These are phyloP conservation scores for Perizoma flavofasciatum DNA, from an alignment of 2,888 invertebrate species.

Conservation along the genomic window DNA sequence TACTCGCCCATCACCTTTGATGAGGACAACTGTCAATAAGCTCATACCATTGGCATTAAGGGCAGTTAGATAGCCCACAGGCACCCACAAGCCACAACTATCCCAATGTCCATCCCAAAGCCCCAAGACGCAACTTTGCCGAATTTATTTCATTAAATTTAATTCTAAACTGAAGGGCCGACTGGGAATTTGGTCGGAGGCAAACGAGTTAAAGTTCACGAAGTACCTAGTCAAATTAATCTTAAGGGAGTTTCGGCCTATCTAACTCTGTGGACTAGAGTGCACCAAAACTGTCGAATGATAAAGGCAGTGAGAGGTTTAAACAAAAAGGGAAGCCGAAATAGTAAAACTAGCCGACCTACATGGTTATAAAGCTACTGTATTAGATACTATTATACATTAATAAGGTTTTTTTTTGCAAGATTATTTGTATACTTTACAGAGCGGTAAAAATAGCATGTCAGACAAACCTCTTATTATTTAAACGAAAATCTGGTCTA, in stretches of 20 bases:
- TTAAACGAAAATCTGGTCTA: too few relatives aligned
- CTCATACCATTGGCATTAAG: slow-evolving; percentile 20
- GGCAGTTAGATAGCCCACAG: slow-evolving; percentile 24
- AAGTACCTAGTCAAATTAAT: slow-evolving; percentile 79
- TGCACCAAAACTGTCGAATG: slow-evolving; percentile 70
- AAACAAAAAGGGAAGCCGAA: slow-evolving; percentile 8
- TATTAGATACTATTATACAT: too few relatives aligned
- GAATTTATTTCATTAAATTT: slow-evolving; percentile 82
- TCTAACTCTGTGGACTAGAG: slow-evolving; percentile 69
- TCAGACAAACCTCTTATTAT: too few relatives aligned
- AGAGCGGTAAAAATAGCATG: too few relatives aligned
- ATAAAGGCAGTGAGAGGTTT: background rate
- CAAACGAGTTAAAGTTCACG: slow-evolving; percentile 81
- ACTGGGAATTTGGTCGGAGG: slow-evolving; percentile 77
- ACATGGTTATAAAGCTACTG: too few relatives aligned
- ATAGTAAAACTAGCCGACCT: too few relatives aligned
- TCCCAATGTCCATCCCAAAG: slow-evolving; percentile 30
- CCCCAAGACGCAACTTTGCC: slow-evolving; percentile 61
- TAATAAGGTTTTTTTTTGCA: too few relatives aligned
- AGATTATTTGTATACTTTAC: too few relatives aligned
- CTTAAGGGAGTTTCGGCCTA: slow-evolving; percentile 82
- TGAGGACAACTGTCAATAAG: slow-evolving; percentile 22
- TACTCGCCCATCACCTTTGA: slow-evolving; percentile 15
- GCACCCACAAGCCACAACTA: slow-evolving; percentile 33
- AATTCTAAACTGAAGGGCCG: slow-evolving; percentile 77